These are phyloP conservation scores for Ophthalmotilapia sp. DNA, from an alignment of 2,113 vertebrate genomes.

Conservation along the genomic window DNA sequence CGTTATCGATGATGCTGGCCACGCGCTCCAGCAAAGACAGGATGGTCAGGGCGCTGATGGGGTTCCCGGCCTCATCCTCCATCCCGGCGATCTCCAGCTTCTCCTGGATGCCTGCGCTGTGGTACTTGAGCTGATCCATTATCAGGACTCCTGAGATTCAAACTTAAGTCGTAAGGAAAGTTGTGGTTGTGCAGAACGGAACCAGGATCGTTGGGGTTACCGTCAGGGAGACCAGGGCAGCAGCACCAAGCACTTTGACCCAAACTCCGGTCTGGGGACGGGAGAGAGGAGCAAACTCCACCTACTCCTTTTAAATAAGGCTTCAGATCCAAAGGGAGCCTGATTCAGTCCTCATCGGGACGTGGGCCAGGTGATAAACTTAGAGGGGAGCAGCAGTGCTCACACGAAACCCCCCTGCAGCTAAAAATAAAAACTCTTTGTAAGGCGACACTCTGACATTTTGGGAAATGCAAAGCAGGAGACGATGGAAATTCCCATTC, in stretches of 20 bases:
- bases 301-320: conserved; percentile 46
- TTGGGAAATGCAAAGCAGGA: conserved; percentile 65
- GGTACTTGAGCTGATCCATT: conserved; percentile 77
- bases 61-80: conserved; percentile 84
- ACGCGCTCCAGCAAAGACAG: conserved; percentile 93
- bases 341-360: conserved; percentile 55
- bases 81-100: conserved; percentile 75
- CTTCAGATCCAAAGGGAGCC: conserved; percentile 60
- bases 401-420: conserved; percentile 12
- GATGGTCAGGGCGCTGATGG: conserved; percentile 84
- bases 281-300: conserved; percentile 21
- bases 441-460: conserved; percentile 84
- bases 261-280: conserved; percentile 56
- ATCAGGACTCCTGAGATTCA: background rate
- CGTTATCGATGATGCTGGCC: conserved; percentile 87
- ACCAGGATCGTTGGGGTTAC: conserved; percentile 16
- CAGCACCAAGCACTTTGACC: conserved; percentile 54
- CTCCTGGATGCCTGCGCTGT: conserved; percentile 60
- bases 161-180: background rate
- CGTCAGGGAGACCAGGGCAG: background rate
- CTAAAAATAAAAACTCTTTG: conserved; percentile 77
- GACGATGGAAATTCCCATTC: conserved; percentile 51
- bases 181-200: background rate
- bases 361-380: background rate
- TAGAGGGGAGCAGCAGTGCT: background rate